phyloP scores from a whole-genome alignment of 2,888 invertebrate genomes.

The Atrina japonica region DNA sequence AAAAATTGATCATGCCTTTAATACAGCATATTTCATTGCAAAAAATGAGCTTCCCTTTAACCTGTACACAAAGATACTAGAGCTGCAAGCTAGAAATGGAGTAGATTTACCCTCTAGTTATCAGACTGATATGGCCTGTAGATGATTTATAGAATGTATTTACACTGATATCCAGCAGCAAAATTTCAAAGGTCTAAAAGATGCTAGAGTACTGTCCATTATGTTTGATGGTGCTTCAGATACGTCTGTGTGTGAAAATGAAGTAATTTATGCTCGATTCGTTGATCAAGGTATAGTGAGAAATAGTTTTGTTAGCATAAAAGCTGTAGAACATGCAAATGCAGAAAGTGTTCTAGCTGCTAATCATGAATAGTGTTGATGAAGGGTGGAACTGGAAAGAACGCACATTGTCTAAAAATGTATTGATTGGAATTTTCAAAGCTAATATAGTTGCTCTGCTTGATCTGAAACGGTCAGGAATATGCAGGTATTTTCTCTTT shows the following conservation, averaged over 20 bases:
- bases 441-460: conserved; percentile 13
- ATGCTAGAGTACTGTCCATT: conserved; percentile 37
- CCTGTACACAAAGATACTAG: not conserved
- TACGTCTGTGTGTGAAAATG: conserved; percentile 35
- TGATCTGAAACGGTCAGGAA: conserved; percentile 3
- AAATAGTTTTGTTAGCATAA: too few species aligned
- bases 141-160: conserved; percentile 39
- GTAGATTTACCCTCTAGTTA: conserved; percentile 5
- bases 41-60: conserved; percentile 1
- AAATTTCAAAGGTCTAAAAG: conserved; percentile 5
- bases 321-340: conserved; percentile 35
- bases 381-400: conserved; percentile 35
- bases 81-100: not conserved
- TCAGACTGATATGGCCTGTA: too few species aligned
- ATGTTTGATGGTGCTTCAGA: conserved; percentile 49
- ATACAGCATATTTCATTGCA: too few species aligned
- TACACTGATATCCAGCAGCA: conserved; percentile 33
- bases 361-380: conserved; percentile 14
- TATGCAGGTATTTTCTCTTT: conserved; percentile 21
- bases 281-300: conserved; percentile 28
- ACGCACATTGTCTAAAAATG: conserved; percentile 15
- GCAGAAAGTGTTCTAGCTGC: conserved; percentile 28
- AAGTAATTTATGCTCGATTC: conserved; percentile 40
- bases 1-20: too few species aligned
- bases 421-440: conserved; percentile 18